These are phyloP conservation scores for Muscina levida DNA, from an alignment of 2,888 invertebrate genomes.

Conservation along the genomic window DNA sequence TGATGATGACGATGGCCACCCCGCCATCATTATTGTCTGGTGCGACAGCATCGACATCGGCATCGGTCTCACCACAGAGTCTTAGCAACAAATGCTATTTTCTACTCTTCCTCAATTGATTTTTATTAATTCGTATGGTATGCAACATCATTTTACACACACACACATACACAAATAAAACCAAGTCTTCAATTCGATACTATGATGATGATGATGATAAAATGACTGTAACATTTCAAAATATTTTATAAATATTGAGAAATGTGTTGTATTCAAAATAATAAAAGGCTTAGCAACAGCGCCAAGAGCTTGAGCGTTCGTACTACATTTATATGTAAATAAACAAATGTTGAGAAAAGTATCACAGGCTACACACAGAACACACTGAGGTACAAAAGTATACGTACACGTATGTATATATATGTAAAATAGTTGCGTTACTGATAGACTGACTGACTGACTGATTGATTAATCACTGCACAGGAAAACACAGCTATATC, in stretches of 20 bases:
- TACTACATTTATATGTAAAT: too few species aligned
- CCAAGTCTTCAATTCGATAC: neutral
- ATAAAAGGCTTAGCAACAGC: constrained; percentile 21
- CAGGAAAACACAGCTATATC: too few species aligned
- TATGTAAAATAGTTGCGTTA: too few species aligned
- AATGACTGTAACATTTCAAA: neutral
- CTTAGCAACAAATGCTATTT: constrained; percentile 48
- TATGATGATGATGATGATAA: too few species aligned
- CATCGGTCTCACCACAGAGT: neutral
- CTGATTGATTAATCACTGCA: too few species aligned
- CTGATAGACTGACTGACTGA: too few species aligned
- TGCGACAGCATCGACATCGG: constrained; percentile 2
- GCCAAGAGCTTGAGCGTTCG: neutral
- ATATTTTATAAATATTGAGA: neutral
- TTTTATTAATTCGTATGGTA: constrained; percentile 61
- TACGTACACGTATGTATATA: neutral
- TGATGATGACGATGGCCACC: neutral
- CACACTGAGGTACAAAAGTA: too few species aligned
- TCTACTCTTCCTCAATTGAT: constrained; percentile 56
- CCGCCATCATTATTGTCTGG: neutral
- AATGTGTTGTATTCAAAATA: constrained; percentile 2
- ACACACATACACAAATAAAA: neutral
- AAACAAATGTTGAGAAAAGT: neutral
- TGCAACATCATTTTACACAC: constrained; percentile 41
- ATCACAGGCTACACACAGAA: too few species aligned